Base-by-base conservation (phyloP, 2,797 vertebrate genomes). In the Onychomys arenicola region DNA sequence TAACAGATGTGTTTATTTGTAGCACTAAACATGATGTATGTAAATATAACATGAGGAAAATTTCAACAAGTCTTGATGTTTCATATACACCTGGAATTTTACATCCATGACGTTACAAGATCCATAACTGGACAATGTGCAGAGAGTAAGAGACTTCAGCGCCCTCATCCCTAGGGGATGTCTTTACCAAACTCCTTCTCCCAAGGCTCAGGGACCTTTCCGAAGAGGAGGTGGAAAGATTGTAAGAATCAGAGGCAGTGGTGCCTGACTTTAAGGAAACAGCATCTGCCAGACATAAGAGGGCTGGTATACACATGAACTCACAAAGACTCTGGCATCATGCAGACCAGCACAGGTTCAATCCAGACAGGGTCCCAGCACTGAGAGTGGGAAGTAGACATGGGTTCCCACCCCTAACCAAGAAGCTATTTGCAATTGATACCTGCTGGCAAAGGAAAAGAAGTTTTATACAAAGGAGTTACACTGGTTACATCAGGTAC, bases 21-120 rank as follows among this genome's bases (percentile, higher is more conserved):
- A 85, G 1, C 37, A 88, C 34, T 93, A 93, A 97, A 95, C 89
- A 37, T 84, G 13, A 95, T 89, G 89, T 90, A 16, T 1, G 13
- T 65, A 57, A 87, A 94, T 63, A 75, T 11, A 91, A 90, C 63
- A 13, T 65, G 37, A 95, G 71, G 12, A 5, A n/a, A 67, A 73
- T 76, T 94, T 92, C 86, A 94, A 88, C 29, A 95, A 81, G 21
- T 52, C 46, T 34, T 32, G 29, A 46, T 91, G 32, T 16, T 52
- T 88, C 81, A 85, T 4, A 29, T 59, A 92, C 11, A 92, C 59
- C 34, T 80, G 37, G 6, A 73, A 84, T 57, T 85, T 96, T 73
- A 59, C 82, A 83, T 49, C 13, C 6, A 14, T 57, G 73, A 43
- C 55, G 83, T 95, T n/a, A 49, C 17, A 46, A 19, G 10, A 57